Base-by-base conservation (phyloP, 2,888 invertebrate genomes). In the Hybos culiciformis region DNA sequence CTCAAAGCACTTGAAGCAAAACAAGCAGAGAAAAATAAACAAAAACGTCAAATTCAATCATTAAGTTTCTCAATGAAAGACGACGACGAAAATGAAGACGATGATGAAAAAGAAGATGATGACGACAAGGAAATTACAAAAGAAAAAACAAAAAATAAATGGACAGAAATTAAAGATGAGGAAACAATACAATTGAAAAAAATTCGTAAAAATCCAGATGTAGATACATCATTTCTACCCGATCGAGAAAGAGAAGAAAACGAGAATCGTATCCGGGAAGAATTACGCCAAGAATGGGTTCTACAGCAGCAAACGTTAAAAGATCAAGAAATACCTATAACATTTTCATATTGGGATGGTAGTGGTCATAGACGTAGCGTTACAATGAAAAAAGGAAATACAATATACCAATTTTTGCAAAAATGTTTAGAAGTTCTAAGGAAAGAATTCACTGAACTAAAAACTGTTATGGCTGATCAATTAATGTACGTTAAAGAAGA, bases 401-500 rank as follows among this genome's bases (percentile, higher is more conserved):
- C 90, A 1, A 86, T 91, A 51, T 92, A 91, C 66, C 93, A 88
- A 62, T 91, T 92, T 57, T 71, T 91, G 37, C 90, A 91, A 62
- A 75, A 84, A 59, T 87, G 87, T 52, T 60, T 90, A 47, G 90
- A 90, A 60, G 73, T 85, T n/a, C 61, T 90, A 31, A 73, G 96
- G 41, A 84, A 85, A 56, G 96, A 97, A 65, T 99, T 98, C 66
- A 91, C 91, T 55, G 98, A 98, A 69, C 70, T 99, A 18, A 91
- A 94, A 68, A 87, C 92, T 2, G 90, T 94, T 0, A 91, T 91
- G 59, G 94, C 96, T 1, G 98, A 99, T 67, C 96, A 96, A 62
- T 70, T 98, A 42, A 98, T 98, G 98, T 98, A 97, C 61, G 94
- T 99, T 4, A 98, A 99, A 64, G 98, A 99, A 67, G 98, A 99